Conservation (phyloP, 2,888 invertebrate species). For the Diaprepes abbreviatus region DNA sequence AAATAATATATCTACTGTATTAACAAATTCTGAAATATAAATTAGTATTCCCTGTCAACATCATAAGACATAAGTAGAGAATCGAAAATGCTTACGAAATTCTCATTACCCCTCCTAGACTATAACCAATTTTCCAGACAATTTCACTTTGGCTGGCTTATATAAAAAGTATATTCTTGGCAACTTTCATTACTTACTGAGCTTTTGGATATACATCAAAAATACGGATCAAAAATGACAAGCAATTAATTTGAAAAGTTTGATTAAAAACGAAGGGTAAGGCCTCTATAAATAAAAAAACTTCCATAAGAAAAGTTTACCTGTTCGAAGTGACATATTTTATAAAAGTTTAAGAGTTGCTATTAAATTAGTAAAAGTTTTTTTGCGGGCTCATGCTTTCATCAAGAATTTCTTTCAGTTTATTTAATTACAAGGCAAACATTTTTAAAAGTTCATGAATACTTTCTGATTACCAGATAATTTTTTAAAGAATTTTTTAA, state of each 20-base stretch:
- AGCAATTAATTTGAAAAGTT: conserved; percentile 48
- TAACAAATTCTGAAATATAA: too few species aligned
- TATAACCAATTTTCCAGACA: too few species aligned
- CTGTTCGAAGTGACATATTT: conserved; percentile 48
- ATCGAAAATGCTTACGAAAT: too few species aligned
- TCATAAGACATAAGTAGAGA: too few species aligned
- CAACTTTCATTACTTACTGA: background rate
- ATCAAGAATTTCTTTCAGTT: background rate
- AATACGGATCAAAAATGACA: conserved; percentile 43
- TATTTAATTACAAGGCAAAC: background rate
- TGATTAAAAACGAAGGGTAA: conserved; percentile 35
- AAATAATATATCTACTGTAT: too few species aligned
- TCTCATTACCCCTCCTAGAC: too few species aligned
- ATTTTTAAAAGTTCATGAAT: too few species aligned
- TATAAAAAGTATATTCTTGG: too few species aligned
- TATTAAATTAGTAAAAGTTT: conserved; percentile 34
- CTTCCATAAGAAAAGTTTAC: conserved; percentile 44
- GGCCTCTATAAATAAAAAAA: conserved; percentile 38
- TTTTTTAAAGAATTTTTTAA: too few species aligned
- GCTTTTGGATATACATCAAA: background rate
- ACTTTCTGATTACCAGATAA: too few species aligned
- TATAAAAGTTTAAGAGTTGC: conserved; percentile 29
- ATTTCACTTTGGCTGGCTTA: too few species aligned
- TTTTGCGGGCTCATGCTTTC: conserved; percentile 4
- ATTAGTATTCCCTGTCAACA: too few species aligned